Evolutionary conservation across 2,888 invertebrate species (phyloP).

Genomic region (Tupiocoris notatus): DNA sequence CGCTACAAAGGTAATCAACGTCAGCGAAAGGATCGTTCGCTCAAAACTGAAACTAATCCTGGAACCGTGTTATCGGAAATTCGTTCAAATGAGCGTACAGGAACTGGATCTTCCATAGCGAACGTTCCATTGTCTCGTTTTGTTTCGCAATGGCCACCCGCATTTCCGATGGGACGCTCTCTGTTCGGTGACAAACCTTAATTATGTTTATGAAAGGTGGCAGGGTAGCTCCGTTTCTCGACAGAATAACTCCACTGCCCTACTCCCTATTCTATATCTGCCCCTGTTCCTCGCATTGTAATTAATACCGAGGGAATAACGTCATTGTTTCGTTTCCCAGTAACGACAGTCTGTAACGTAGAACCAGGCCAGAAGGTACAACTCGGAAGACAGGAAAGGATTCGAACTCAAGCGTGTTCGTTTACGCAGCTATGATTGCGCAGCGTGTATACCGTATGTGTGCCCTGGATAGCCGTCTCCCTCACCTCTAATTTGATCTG

Average conservation of each 20-base stretch:
- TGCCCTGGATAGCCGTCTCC: no score
- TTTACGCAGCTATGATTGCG: background rate
- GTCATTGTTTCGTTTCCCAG: constrained; percentile 13
- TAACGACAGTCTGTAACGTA: no score
- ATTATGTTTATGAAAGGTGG: constrained; percentile 35
- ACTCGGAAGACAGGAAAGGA: background rate
- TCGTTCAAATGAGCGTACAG: constrained; percentile 13
- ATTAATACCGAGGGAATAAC: constrained; percentile 23
- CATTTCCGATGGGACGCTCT: background rate
- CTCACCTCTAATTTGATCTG: background rate
- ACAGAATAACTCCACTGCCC: no score
- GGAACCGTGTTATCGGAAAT: constrained; percentile 27
- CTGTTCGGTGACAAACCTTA: constrained; percentile 6
- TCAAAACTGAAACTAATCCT: constrained; percentile 12
- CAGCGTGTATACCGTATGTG: no score
- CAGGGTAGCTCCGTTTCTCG: background rate
- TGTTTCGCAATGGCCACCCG: background rate
- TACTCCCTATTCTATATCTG: no score
- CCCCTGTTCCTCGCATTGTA: constrained; percentile 8
- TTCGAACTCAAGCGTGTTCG: background rate
- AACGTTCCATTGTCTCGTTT: constrained; percentile 12
- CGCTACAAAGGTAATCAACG: background rate
- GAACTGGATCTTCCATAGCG: constrained; percentile 10
- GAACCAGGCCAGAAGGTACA: no score
- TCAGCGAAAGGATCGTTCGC: background rate